Conservation (phyloP, 2,888 invertebrate species). For the Melanargia galathea region DNA sequence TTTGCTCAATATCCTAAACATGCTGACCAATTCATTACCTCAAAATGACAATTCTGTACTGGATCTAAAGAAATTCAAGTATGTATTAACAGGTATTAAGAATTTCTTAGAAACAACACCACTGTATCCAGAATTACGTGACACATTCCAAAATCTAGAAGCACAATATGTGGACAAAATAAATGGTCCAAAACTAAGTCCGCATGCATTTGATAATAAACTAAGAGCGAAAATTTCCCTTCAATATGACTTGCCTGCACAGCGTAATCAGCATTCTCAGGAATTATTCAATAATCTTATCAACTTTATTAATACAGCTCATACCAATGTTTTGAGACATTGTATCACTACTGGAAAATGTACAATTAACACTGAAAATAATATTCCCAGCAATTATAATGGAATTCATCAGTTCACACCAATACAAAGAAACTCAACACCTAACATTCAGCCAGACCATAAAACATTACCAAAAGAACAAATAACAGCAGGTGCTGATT, state of each 20-base stretch:
- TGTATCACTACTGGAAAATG: slow-evolving; percentile 25
- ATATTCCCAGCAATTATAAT: background rate
- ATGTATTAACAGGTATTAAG: slow-evolving; percentile 30
- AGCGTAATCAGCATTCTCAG: slow-evolving; percentile 18
- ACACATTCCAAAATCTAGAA: slow-evolving; percentile 10
- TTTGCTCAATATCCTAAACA: slow-evolving; percentile 29
- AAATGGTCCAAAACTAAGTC: background rate
- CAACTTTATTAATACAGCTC: slow-evolving; percentile 23
- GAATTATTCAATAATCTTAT: slow-evolving; percentile 23
- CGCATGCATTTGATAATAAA: slow-evolving; percentile 1
- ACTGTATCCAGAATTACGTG: background rate
- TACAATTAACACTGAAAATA: slow-evolving; percentile 4
- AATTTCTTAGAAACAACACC: slow-evolving; percentile 20
- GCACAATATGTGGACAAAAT: slow-evolving; percentile 16
- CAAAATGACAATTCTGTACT: background rate
- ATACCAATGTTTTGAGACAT: slow-evolving; percentile 17
- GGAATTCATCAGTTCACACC: background rate
- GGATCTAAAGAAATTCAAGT: slow-evolving; percentile 30
- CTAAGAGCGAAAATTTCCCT: slow-evolving; percentile 10
- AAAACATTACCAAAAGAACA: background rate
- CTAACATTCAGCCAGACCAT: background rate
- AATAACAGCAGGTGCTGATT: slow-evolving; percentile 4
- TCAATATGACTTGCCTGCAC: slow-evolving; percentile 17
- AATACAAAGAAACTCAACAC: background rate
- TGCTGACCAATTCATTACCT: slow-evolving; percentile 18